A percentile compares a stretch with the other conserved stretches of the same genome.
These are phyloP conservation scores for Clarias fuscus DNA, from an alignment of 2,797 vertebrate genomes.

Conservation along the genomic window DNA sequence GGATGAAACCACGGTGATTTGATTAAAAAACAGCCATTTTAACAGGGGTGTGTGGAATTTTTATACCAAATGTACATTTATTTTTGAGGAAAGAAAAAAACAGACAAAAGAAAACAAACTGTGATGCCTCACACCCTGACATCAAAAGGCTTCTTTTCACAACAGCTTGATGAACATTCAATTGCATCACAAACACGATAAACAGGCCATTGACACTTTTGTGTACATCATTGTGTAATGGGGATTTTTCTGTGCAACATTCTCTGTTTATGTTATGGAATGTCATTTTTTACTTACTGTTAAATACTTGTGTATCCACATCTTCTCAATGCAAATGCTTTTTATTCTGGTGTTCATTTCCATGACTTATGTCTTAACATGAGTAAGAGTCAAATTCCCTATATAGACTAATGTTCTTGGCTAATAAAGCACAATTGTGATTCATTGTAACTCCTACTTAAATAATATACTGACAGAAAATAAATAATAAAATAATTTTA, in stretches of 20 bases:
- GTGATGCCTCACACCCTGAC: not conserved
- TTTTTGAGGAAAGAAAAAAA: not conserved
- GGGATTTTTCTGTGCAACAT: not conserved
- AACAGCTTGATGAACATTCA: not conserved
- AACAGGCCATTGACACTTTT: not conserved
- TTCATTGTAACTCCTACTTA: not conserved
- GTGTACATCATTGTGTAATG: not conserved
- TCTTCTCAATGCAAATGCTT: not conserved
- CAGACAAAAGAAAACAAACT: not conserved
- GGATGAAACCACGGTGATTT: not conserved
- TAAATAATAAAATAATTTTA: too few relatives aligned
- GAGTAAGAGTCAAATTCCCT: not conserved
- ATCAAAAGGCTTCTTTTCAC: not conserved
- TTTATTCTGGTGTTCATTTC: not conserved
- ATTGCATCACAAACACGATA: not conserved
- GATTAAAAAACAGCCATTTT: not conserved
- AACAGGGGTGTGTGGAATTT: too few relatives aligned
- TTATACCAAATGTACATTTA: too few relatives aligned
- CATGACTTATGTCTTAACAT: not conserved
- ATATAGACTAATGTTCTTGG: not conserved
- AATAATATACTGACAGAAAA: not conserved
- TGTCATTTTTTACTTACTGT: not conserved
- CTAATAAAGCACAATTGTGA: not conserved
- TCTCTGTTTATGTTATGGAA: not conserved
- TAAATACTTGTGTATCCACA: not conserved